Percentiles rank a stretch among this genome's conserved stretches.
These are phyloP conservation scores for Rhadina sibilatrix DNA, from an alignment of 2,113 vertebrate species.

Conservation along the genomic window DNA sequence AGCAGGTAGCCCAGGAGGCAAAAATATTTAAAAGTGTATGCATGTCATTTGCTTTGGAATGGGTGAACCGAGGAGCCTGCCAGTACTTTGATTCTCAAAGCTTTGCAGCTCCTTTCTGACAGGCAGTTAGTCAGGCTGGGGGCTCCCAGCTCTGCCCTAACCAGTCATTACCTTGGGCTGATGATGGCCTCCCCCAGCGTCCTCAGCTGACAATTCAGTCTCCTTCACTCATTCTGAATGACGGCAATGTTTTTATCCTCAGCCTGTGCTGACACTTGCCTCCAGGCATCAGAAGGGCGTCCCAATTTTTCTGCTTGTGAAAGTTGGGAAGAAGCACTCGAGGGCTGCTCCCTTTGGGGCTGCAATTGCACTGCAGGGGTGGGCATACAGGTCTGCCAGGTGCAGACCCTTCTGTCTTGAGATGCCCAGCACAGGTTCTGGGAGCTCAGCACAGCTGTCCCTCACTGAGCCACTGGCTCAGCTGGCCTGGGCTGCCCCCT, in stretches of 20 bases:
- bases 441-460: not conserved
- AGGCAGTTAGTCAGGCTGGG: not conserved
- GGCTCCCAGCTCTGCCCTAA: not conserved
- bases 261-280: not conserved
- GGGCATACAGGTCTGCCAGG: not conserved
- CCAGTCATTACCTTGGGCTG: not conserved
- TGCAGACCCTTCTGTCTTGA: not conserved
- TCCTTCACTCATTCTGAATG: not conserved
- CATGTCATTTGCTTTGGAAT: not conserved
- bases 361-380: not conserved
- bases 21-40: not conserved
- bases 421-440: not conserved
- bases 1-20: not conserved
- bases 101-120: not conserved
- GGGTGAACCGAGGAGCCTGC: not conserved
- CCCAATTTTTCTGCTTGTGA: not conserved
- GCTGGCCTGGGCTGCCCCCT: not conserved
- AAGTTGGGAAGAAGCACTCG: rapidly evolving
- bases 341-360: not conserved
- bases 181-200: not conserved
- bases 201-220: not conserved
- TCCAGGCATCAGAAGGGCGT: not conserved
- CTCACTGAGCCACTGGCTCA: not conserved
- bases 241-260: not conserved
- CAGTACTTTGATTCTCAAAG: not conserved